phyloP scores from a whole-genome alignment of 2,888 invertebrate genomes.

The Mystacides longicornis region DNA sequence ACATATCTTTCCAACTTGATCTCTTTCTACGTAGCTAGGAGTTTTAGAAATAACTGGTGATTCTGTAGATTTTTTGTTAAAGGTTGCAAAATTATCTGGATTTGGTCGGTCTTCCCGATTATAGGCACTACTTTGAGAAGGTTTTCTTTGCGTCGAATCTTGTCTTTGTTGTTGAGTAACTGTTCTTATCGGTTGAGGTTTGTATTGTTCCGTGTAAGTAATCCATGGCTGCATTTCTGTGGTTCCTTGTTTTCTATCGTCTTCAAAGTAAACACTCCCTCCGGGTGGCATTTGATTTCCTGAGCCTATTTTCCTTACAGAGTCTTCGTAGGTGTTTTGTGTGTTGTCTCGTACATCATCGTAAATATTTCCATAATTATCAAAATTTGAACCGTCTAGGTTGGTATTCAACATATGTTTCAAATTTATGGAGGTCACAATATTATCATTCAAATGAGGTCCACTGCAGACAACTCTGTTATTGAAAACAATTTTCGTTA shows the following conservation, averaged over 20 bases:
- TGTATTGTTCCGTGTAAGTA: too few relatives aligned
- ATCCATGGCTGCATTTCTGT: too few relatives aligned
- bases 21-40: neutral
- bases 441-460: conserved; percentile 29
- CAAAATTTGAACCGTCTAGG: neutral
- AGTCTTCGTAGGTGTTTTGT: neutral
- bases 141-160: too few relatives aligned
- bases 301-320: neutral
- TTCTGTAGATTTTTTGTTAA: neutral
- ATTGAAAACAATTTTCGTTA: conserved; percentile 35
- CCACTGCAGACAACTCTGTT: conserved; percentile 33
- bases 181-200: too few relatives aligned
- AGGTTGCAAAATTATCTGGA: neutral
- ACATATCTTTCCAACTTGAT: conserved; percentile 19
- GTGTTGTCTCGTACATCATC: neutral
- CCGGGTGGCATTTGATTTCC: neutral
- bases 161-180: too few relatives aligned
- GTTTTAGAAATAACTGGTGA: neutral
- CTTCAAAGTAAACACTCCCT: too few relatives aligned
- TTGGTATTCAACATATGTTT: conserved; percentile 28
- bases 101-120: neutral
- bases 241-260: too few relatives aligned
- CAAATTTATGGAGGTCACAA: conserved; percentile 33
- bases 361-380: neutral
- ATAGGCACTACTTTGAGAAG: too few relatives aligned